phyloP scores from a whole-genome alignment of 2,797 vertebrate genomes.

The Chaetophractus vellerosus region DNA sequence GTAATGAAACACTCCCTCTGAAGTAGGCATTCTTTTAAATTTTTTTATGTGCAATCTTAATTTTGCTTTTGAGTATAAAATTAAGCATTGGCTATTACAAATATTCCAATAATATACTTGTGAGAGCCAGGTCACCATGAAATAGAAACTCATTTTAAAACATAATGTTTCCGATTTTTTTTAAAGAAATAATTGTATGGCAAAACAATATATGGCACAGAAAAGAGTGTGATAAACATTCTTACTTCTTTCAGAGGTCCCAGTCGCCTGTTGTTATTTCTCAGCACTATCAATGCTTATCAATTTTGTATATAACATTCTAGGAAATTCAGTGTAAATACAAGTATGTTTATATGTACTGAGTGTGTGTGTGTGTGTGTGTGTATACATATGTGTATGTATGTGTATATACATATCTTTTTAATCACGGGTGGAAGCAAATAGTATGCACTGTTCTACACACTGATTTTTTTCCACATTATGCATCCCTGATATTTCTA shows the following conservation, averaged over 20 bases:
- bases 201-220: slow-evolving; percentile 32
- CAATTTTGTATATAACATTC: neutral
- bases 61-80: neutral
- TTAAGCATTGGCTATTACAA: neutral
- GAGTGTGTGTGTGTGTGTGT: neutral
- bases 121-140: neutral
- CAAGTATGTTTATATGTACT: neutral
- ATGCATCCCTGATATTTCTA: neutral
- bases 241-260: neutral
- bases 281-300: neutral
- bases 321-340: neutral
- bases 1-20: neutral
- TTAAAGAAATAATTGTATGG: slow-evolving; percentile 8
- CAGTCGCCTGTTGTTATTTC: neutral
- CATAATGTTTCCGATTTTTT: neutral
- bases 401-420: neutral
- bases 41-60: neutral
- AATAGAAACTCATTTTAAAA: neutral
- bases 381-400: neutral
- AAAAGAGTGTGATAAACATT: slow-evolving; percentile 12
- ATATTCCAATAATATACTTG: neutral
- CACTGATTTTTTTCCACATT: neutral
- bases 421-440: slow-evolving; percentile 33
- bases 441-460: neutral
- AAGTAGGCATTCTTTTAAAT: neutral